These are phyloP conservation scores for Bradypodion ventrale DNA, from an alignment of 2,797 vertebrate genomes.

Conservation along the genomic window DNA sequence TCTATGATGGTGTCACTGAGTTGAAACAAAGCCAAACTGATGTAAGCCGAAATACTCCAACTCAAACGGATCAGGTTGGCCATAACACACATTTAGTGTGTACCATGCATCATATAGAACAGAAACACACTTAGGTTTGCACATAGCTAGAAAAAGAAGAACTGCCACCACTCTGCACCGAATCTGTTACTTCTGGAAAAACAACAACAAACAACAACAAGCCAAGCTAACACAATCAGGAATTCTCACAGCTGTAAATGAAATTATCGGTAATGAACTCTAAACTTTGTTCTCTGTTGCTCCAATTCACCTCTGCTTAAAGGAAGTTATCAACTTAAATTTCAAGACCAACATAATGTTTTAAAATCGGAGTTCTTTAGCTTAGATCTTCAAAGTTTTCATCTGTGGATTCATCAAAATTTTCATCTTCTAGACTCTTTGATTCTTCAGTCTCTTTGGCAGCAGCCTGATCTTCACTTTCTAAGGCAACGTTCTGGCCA, in stretches of 20 bases:
- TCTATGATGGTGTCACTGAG: neutral
- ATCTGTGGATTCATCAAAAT: neutral
- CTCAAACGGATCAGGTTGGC: neutral
- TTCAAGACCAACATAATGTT: neutral
- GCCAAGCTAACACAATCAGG: neutral
- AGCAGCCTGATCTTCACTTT: neutral
- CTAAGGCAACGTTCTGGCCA: neutral
- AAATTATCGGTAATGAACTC: neutral
- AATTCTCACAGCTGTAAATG: neutral
- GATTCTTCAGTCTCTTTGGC: slow-evolving; percentile 1
- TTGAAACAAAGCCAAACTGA: neutral
- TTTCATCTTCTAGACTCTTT: slow-evolving; percentile 20
- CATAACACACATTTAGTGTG: neutral
- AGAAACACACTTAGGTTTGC: neutral
- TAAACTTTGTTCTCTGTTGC: neutral
- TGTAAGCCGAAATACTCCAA: neutral
- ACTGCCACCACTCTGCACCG: neutral
- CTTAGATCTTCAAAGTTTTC: slow-evolving; percentile 18
- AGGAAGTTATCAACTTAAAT: neutral
- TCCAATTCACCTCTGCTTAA: neutral
- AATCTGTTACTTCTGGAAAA: neutral
- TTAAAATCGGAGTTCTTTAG: neutral
- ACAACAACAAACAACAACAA: neutral
- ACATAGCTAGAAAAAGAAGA: neutral
- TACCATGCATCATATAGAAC: neutral